Evolutionary conservation across 2,113 vertebrate genomes (phyloP).

Genomic region (Rhinolophus sinicus): DNA sequence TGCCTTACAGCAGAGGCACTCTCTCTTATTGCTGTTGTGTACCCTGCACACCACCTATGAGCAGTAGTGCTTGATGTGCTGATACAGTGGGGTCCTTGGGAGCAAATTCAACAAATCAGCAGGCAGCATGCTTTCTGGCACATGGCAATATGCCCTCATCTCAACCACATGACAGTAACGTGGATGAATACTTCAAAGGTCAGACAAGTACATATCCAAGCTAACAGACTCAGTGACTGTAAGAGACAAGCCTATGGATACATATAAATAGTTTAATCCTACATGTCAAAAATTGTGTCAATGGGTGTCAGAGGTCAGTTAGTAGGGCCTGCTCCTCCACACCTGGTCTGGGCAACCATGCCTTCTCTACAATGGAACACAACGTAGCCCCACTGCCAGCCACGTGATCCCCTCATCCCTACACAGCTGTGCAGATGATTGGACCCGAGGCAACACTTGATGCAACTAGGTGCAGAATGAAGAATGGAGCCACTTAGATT

Average conservation of each 20-base stretch:
- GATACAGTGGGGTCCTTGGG: not conserved
- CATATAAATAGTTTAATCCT: constrained; percentile 8
- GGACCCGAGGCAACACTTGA: not conserved
- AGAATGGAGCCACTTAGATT: not conserved
- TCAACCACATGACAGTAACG: not conserved
- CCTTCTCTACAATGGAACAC: not conserved
- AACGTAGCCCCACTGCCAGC: not conserved
- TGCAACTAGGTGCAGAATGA: not conserved
- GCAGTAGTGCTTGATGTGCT: not conserved
- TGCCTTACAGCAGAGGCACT: not conserved
- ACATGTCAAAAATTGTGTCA: not conserved
- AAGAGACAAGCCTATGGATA: not conserved
- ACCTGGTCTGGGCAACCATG: not conserved
- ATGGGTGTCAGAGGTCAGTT: not conserved
- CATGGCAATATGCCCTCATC: not conserved
- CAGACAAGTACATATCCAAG: not conserved
- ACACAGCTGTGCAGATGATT: not conserved
- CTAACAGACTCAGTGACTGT: not conserved
- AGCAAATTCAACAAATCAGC: not conserved
- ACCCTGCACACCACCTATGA: not conserved
- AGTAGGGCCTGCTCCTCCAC: not conserved
- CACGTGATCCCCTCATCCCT: not conserved
- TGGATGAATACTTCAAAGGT: not conserved
- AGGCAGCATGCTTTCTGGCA: not conserved
- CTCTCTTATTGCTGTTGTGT: not conserved